Evolutionary conservation across 1,140 invertebrate genomes (phyloP), one percentile per base, ranked within the genome.

Genomic region (Drosophila neocordata): DNA sequence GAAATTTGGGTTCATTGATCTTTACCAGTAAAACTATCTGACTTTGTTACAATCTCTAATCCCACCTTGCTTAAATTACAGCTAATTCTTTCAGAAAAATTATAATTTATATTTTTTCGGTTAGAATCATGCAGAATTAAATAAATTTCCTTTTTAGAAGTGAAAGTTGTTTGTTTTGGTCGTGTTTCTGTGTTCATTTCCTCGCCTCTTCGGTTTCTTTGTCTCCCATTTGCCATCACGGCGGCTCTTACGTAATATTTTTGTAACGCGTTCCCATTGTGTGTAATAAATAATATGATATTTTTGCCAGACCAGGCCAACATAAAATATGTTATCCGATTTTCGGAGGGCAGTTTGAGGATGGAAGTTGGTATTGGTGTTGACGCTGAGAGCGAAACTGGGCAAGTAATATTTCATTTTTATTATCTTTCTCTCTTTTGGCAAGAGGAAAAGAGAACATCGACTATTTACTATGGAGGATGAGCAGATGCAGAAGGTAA

Each of bases 281-380:
- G 55, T 55, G 58, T 34, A 31, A 75, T 75, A 75, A 75, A 75
- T 75, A 65, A 75, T 61, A 61, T 65, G 61, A 48, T 65, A 65
- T 69, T 64, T 73, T 69, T 44, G 27, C 61, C 24, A 73, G 24
- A 55, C 56, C 67, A 22, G 13, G 41, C 35, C 38, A 57, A 66
- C 68, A 62, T 74, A 66, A 75, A 71, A 71, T 71, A 71, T 71
- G 68, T 62, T 66, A 71, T 75, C 63, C 62, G 62, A 71, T 75
- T 75, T 75, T 58, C 68, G 48, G 57, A n/a, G 56, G 37, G 37
- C 22, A 70, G 38, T 65, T 44, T 48, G 52, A 35, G 24, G 22
- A 65, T 57, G 38, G 38, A 31, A 22, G n/a, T 20, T 24, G 52
- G 11, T 18, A 35, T 31, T 38, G 22, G 5, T 65, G 56, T 37